Evolutionary conservation across 2,888 invertebrate genomes (phyloP).

Genomic region (Thymelicus sylvestris): DNA sequence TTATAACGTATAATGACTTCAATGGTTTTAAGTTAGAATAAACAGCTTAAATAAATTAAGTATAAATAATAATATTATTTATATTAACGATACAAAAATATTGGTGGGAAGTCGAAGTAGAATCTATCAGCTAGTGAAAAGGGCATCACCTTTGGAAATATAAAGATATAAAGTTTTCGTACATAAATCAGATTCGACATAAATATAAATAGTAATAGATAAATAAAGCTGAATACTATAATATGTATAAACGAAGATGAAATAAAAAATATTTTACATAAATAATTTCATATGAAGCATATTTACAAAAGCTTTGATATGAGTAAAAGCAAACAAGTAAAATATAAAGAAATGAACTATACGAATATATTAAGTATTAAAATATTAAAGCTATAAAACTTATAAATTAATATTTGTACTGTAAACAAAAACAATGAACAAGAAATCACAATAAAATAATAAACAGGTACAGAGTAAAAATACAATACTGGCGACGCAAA

Average conservation of each 20-base stretch:
- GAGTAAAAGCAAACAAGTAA: conserved; percentile 45
- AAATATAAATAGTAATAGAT: conserved; percentile 34
- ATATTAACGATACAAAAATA: conserved; percentile 30
- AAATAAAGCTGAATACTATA: conserved; percentile 46
- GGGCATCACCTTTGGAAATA: conserved; percentile 42
- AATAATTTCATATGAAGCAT: conserved; percentile 71
- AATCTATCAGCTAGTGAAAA: conserved; percentile 35
- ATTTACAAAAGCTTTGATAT: conserved; percentile 71
- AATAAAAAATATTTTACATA: conserved; percentile 75
- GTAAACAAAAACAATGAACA: conserved; percentile 46
- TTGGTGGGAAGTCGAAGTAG: conserved; percentile 41
- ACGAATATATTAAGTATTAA: conserved; percentile 50
- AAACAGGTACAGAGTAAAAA: conserved; percentile 65
- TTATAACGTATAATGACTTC: conserved; percentile 36
- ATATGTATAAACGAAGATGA: conserved; percentile 57
- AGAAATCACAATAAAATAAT: conserved; percentile 52
- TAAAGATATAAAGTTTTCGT: conserved; percentile 47
- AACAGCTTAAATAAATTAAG: conserved; percentile 3
- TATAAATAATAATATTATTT: conserved; percentile 15
- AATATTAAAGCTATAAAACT: conserved; percentile 68
- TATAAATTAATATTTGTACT: conserved; percentile 65
- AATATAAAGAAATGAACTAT: conserved; percentile 56
- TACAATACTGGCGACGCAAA: conserved; percentile 38
- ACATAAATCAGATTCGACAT: conserved; percentile 12
- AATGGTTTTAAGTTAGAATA: conserved; percentile 24